These are phyloP conservation scores for Sceloporus tristichus DNA, from an alignment of 2,113 vertebrate genomes.

Conservation along the genomic window DNA sequence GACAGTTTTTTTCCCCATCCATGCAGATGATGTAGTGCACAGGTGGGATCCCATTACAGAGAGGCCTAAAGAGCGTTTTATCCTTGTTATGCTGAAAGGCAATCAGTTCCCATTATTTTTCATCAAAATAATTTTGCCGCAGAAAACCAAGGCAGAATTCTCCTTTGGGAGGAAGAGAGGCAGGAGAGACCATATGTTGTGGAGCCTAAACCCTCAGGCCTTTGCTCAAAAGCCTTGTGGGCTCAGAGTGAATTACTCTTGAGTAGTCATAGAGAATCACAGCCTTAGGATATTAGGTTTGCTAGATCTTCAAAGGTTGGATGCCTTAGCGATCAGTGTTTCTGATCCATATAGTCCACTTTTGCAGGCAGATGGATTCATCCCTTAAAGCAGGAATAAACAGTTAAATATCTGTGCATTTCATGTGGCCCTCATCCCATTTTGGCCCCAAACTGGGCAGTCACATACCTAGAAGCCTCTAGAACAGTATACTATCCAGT, in stretches of 20 bases:
- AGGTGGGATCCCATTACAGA: not conserved
- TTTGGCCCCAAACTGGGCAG: too few relatives aligned
- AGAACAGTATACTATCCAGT: too few relatives aligned
- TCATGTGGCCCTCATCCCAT: too few relatives aligned
- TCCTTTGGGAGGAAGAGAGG: not conserved
- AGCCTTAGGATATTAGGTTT: not conserved
- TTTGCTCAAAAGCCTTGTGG: not conserved
- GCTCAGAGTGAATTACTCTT: not conserved
- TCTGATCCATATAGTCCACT: not conserved
- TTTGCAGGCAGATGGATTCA: not conserved
- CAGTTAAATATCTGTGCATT: too few relatives aligned
- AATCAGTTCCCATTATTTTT: not conserved
- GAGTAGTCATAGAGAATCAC: not conserved
- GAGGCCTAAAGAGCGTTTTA: not conserved
- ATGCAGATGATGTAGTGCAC: not conserved
- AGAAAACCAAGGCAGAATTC: not conserved
- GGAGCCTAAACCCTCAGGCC: too few relatives aligned
- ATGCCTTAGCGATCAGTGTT: not conserved
- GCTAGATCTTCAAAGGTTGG: not conserved
- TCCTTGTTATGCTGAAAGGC: not conserved
- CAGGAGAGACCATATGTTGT: not conserved
- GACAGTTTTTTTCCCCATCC: not conserved
- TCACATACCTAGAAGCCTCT: too few relatives aligned
- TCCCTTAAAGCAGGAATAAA: too few relatives aligned
- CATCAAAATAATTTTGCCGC: not conserved